Evolutionary conservation across 2,888 invertebrate genomes (phyloP), one percentile per base, ranked within the genome.

Genomic region (Taphrorychus bicolor): DNA sequence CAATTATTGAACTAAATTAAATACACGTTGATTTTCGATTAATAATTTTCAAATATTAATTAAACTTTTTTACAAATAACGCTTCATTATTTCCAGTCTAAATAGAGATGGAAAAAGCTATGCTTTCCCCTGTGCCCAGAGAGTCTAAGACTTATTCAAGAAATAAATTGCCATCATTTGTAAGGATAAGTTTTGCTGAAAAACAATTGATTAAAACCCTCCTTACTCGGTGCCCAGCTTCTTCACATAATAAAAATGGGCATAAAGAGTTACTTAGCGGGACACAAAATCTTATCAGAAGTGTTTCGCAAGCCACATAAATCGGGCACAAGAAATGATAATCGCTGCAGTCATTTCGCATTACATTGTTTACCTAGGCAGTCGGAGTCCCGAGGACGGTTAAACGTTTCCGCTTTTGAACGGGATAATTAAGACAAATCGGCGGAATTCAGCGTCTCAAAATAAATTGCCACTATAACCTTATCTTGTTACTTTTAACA

Each of bases 391-490:
- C 14, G 61, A 53, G 61, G 32, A 54, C 61, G 53, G 54, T 61
- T 61, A 61, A 61, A 52, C 42, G 22, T 56, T 63, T 63, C 53
- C 63, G 63, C 63, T 24, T 48, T 48, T 63, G 57, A 63, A 57
- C 56, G 53, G 48, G 56, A 57, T 57, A 63, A 62, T 63, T 63
- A 63, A 63, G 63, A 63, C 57, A 63, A 63, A 63, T 63, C 63
- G 63, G 16, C 32, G 32, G 14, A 5, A 51, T 56, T 56, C 41
- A 63, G 45, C 14, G 14, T 45, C 17, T 7, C 57, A n/a, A 41
- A 41, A 56, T 56, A 41, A 40, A 56, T 56, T 56, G 56, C 42
- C 56, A 41, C 14, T 22, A 40, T 51, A 54, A 54, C 54, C 54
- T 41, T 41, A 56, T 40, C 40, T 40, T 56, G 56, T 56, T 56